phyloP scores from a whole-genome alignment of 2,113 vertebrate species.

The Sturnira hondurensis region DNA sequence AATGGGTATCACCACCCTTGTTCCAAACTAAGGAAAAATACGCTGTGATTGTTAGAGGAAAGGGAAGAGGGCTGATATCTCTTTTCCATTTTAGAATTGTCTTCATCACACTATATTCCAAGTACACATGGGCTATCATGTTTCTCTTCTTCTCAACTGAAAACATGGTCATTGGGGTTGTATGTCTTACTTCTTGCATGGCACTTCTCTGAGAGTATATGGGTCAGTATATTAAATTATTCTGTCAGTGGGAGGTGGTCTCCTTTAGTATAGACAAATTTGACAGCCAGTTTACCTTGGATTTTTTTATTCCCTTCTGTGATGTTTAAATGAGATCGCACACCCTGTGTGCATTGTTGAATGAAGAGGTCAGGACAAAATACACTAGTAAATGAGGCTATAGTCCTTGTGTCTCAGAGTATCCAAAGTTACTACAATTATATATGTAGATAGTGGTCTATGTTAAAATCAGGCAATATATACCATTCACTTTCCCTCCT shows the following conservation, averaged over 20 bases:
- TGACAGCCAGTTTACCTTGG: neutral
- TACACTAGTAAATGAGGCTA: neutral
- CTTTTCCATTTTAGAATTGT: neutral
- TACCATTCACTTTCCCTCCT: neutral
- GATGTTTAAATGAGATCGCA: neutral
- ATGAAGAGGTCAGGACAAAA: neutral
- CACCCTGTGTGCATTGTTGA: neutral
- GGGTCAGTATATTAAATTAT: neutral
- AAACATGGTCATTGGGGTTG: neutral
- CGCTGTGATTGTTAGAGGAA: neutral
- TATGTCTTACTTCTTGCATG: neutral
- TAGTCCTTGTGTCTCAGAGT: neutral
- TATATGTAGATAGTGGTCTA: neutral
- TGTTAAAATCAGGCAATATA: neutral
- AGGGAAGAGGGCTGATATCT: neutral
- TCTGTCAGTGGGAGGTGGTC: neutral
- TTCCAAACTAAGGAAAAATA: neutral
- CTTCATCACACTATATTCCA: neutral
- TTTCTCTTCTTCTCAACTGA: neutral
- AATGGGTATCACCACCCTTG: neutral
- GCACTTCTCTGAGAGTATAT: neutral
- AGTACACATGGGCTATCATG: neutral
- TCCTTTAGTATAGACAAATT: neutral
- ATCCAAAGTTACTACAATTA: neutral
- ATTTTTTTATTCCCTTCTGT: neutral